These are phyloP conservation scores for Camelus bactrianus DNA, from an alignment of 2,113 vertebrate genomes.

Conservation along the genomic window DNA sequence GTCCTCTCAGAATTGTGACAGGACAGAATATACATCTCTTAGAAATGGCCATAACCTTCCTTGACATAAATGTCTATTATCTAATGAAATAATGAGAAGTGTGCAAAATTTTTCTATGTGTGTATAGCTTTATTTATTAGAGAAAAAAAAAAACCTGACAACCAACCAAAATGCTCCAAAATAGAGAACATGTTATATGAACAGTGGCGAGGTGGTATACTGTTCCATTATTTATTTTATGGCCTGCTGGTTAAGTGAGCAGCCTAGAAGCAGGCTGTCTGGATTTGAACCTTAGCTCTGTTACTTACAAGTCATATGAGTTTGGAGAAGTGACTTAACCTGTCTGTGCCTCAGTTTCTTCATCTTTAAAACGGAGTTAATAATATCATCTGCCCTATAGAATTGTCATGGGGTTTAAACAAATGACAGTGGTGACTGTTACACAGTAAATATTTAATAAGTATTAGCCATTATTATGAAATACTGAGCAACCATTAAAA, in stretches of 20 bases:
- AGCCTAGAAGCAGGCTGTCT: background rate
- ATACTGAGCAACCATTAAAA: conserved; percentile 11
- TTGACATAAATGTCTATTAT: conserved; percentile 13
- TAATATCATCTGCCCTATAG: background rate
- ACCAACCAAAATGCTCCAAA: background rate
- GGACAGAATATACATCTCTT: background rate
- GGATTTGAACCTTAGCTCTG: background rate
- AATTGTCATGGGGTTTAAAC: conserved; percentile 30
- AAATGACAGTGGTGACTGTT: background rate
- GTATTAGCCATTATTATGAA: background rate
- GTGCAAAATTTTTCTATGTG: background rate
- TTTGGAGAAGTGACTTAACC: background rate
- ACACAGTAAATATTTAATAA: background rate
- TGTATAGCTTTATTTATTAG: conserved; percentile 3
- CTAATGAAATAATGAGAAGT: background rate
- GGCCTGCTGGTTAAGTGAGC: background rate
- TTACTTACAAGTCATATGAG: background rate
- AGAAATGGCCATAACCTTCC: background rate
- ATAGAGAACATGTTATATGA: background rate
- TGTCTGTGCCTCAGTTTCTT: background rate
- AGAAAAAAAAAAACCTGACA: background rate
- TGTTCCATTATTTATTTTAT: background rate
- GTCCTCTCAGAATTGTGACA: background rate
- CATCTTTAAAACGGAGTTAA: conserved; percentile 38
- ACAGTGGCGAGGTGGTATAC: background rate